Base-by-base conservation (phyloP, 1,140 invertebrate genomes). In the Coboldia fuscipes region DNA sequence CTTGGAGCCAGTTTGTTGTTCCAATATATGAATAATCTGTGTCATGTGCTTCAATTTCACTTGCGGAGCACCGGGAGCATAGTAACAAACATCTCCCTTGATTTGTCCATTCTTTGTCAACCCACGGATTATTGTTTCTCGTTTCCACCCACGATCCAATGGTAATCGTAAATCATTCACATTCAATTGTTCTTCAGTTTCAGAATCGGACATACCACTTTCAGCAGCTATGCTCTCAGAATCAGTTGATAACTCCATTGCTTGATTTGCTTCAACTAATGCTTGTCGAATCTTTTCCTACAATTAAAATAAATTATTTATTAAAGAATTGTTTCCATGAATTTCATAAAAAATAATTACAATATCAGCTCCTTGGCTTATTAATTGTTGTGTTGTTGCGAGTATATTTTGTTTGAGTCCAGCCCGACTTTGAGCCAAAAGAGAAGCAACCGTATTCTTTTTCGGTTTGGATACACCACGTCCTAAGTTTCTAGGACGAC, bases 391-490 rank as follows among this genome's bases (percentile, higher is more conserved):
- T 12, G 66, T 63, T n/a, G 62, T 58, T 2, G 66, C 41, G 44
- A 63, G 63, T n/a, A n/a, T n/a, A n/a, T n/a, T n/a, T 3, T 65
- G 65, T 17, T 65, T 56, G 3, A 65, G 53, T 2, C 79, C 78
- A 1, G 78, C 79, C 41, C 81, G 60, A 42, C 76, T 81, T 56
- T 84, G 79, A 0, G 81, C 81, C 16, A 88, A 54, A 19, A 88
- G 54, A 16, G 81, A 85, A 0, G 83, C 83, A 0, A 88, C 83
- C 0, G 83, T 88, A 47, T 86, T 86, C 59, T 88, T 88, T 63
- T 86, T 86, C 18, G 80, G 80, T 48, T 83, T 83, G 40, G 78
- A 83, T 3, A 83, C 76, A 1, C 80, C 80, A 3, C 79, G 63
- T 7, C 81, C 81, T 7, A 85, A 62, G 54, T 84, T 82, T 10